Conservation (phyloP, 2,888 invertebrate species). For the Cerceris ruficornis region DNA sequence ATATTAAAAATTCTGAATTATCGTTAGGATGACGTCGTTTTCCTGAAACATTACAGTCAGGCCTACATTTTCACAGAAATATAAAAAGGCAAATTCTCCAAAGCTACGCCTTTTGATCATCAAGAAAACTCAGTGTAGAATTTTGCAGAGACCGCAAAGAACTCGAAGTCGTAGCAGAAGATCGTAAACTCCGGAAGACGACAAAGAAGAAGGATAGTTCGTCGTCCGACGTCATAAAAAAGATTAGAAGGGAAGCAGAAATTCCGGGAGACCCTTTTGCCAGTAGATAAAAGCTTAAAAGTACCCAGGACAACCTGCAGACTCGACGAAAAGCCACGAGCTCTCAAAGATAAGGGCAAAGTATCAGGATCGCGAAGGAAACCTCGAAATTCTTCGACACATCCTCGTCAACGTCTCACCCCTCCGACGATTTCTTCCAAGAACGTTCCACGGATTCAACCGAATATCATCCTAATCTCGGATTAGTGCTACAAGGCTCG, state of each 20-base stretch:
- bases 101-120: too few relatives aligned
- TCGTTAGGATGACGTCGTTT: too few relatives aligned
- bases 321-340: background rate
- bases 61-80: too few relatives aligned
- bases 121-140: too few relatives aligned
- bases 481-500: background rate
- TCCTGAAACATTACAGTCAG: too few relatives aligned
- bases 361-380: background rate
- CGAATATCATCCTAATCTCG: background rate
- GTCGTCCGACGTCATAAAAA: background rate
- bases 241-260: background rate
- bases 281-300: constrained; percentile 2
- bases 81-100: too few relatives aligned
- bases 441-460: background rate
- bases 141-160: too few relatives aligned
- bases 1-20: too few relatives aligned
- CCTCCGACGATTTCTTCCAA: background rate
- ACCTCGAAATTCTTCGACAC: background rate
- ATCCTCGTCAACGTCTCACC: background rate
- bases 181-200: background rate
- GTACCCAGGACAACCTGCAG: background rate
- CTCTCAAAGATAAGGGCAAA: background rate
- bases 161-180: too few relatives aligned
- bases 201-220: background rate
- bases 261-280: background rate